These are phyloP conservation scores for Euplexia lucipara DNA, from an alignment of 2,888 invertebrate genomes.

Conservation along the genomic window DNA sequence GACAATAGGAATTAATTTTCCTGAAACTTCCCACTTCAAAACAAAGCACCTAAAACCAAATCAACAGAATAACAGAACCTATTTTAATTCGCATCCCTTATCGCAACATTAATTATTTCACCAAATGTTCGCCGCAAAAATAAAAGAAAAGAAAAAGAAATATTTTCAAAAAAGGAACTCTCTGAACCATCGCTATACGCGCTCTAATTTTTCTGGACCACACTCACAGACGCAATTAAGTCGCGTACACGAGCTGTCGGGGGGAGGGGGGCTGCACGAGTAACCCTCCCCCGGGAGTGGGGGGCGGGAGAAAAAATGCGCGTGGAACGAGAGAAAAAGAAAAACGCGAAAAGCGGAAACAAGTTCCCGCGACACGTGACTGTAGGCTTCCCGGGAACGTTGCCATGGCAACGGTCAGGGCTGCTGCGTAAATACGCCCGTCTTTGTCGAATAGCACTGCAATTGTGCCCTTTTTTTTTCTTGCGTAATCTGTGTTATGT, in stretches of 20 bases:
- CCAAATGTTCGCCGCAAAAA: neutral
- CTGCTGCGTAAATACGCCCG: conserved; percentile 62
- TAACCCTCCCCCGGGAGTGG: conserved; percentile 67
- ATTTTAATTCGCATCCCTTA: conserved; percentile 6
- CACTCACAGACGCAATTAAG: conserved; percentile 91
- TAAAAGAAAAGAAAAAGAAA: conserved; percentile 25
- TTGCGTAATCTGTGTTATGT: conserved; percentile 38
- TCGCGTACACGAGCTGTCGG: conserved; percentile 87
- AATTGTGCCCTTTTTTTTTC: conserved; percentile 47
- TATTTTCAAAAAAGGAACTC: conserved; percentile 65
- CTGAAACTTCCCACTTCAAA: neutral
- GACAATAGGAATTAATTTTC: conserved; percentile 16
- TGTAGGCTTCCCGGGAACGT: conserved; percentile 88
- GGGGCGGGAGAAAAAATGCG: conserved; percentile 83
- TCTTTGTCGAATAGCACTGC: conserved; percentile 39
- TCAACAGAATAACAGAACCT: conserved; percentile 3
- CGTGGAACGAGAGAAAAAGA: conserved; percentile 84
- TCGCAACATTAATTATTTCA: conserved; percentile 15
- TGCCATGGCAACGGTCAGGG: conserved; percentile 82
- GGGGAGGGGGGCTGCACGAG: conserved; percentile 71
- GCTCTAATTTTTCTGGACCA: conserved; percentile 91
- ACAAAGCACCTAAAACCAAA: conserved; percentile 7
- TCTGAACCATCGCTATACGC: conserved; percentile 75
- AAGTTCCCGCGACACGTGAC: conserved; percentile 90
- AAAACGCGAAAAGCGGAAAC: conserved; percentile 88